These are phyloP conservation scores for Lates calcarifer DNA, from an alignment of 2,113 vertebrate species.

Conservation along the genomic window DNA sequence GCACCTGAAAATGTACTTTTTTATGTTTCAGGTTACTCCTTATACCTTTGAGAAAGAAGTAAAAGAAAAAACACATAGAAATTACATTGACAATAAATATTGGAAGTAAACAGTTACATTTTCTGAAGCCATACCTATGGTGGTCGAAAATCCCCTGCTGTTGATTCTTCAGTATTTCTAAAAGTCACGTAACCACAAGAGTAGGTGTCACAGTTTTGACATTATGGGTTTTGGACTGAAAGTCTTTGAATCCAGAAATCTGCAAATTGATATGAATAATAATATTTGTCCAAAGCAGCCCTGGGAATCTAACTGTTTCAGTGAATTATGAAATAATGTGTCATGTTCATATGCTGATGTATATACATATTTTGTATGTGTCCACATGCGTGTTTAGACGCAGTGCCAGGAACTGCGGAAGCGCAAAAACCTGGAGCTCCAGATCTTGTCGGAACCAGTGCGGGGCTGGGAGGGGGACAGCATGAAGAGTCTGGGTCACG, in stretches of 20 bases:
- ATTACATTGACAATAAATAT: background rate
- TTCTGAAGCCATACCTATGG: background rate
- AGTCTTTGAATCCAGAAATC: background rate
- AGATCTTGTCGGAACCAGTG: conserved; percentile 96
- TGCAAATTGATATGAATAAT: background rate
- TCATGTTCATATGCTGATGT: background rate
- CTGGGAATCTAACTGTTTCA: background rate
- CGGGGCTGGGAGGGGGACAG: conserved; percentile 96
- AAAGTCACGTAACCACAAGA: background rate
- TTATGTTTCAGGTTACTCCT: conserved; percentile 6
- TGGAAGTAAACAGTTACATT: background rate
- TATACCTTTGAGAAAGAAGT: background rate
- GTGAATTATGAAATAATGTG: background rate
- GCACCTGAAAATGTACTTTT: conserved; percentile 36
- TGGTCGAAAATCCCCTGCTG: background rate
- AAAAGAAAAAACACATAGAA: background rate
- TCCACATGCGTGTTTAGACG: conserved; percentile 73
- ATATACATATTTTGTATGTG: conserved; percentile 11
- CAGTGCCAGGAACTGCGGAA: conserved; percentile 96
- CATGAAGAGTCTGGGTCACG: conserved; percentile 93
- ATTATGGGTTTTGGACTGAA: background rate
- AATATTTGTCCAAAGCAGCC: background rate
- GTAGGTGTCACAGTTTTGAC: background rate
- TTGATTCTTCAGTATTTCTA: conserved; percentile 7
- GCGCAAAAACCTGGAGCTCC: conserved; percentile 95